Percentiles rank a stretch among this genome's conserved stretches.
Evolutionary conservation across 1,140 invertebrate species (phyloP).

Genomic region (Octopus bimaculoides): DNA sequence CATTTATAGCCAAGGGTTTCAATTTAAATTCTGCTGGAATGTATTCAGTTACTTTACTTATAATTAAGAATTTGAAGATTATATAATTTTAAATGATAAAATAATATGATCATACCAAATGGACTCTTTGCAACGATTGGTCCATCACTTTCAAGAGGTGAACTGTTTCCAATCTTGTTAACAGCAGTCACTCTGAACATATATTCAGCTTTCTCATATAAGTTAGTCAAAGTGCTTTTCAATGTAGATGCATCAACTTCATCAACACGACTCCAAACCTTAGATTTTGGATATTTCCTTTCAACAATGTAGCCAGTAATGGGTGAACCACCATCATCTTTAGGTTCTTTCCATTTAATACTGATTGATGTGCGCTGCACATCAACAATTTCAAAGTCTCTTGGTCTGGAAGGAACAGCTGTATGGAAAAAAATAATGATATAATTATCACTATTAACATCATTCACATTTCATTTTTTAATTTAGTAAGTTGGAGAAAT

Average conservation of each 20-base stretch:
- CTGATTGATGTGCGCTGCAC: conserved; percentile 55
- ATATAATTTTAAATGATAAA: not conserved
- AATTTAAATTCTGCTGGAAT: too few relatives aligned
- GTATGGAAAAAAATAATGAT: too few relatives aligned
- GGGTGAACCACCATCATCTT: conserved; percentile 83
- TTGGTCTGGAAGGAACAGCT: conserved; percentile 10
- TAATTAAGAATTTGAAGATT: too few relatives aligned
- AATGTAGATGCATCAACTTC: not conserved
- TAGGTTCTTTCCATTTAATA: conserved; percentile 66
- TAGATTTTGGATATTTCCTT: conserved; percentile 73
- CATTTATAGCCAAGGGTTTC: too few relatives aligned
- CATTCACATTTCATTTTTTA: too few relatives aligned
- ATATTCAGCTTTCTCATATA: conserved; percentile 77
- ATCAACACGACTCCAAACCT: conserved; percentile 7
- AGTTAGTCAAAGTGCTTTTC: not conserved
- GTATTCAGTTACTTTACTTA: too few relatives aligned
- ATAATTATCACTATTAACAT: too few relatives aligned
- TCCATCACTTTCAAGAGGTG: conserved; percentile 74
- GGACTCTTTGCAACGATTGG: conserved; percentile 50
- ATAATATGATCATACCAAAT: conserved; percentile 43
- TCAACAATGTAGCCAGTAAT: conserved; percentile 93
- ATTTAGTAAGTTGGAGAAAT: too few relatives aligned
- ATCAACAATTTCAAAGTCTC: conserved; percentile 38
- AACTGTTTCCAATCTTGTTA: conserved; percentile 77
- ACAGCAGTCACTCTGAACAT: conserved; percentile 88